These are phyloP conservation scores for Cryptoprocta ferox DNA, from an alignment of 2,797 vertebrate genomes.

Conservation along the genomic window DNA sequence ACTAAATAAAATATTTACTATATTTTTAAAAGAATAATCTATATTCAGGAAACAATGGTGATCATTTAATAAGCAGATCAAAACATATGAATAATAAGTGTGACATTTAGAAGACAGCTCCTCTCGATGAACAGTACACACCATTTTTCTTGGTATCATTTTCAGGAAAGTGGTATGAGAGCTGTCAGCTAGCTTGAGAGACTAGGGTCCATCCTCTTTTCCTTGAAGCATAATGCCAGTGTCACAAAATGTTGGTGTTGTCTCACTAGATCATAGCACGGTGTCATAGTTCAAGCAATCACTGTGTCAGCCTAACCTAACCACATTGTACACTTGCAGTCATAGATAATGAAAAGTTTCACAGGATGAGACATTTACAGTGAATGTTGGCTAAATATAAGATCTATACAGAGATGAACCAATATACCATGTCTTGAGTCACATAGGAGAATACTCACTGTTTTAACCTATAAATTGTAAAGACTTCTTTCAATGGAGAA, in stretches of 20 bases:
- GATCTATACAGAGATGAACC: not conserved
- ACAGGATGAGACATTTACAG: not conserved
- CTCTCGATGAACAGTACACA: not conserved
- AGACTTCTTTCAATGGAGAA: not conserved
- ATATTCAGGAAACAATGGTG: not conserved
- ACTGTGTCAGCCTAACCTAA: not conserved
- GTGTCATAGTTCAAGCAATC: constrained; percentile 30
- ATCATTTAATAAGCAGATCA: not conserved
- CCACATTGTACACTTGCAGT: not conserved
- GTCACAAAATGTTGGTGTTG: not conserved
- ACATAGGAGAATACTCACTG: not conserved
- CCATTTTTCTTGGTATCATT: not conserved
- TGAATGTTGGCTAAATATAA: not conserved
- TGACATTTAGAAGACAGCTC: not conserved
- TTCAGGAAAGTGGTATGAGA: not conserved
- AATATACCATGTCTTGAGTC: not conserved
- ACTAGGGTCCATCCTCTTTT: not conserved
- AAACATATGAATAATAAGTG: not conserved
- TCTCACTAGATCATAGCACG: not conserved
- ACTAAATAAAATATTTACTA: not conserved
- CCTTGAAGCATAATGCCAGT: not conserved
- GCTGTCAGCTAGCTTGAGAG: not conserved
- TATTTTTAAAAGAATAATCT: constrained; percentile 6
- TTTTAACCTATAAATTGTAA: constrained; percentile 8
- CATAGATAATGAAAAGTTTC: not conserved